Conservation (phyloP, 2,113 vertebrate genomes). For the Otocyon megalotis region DNA sequence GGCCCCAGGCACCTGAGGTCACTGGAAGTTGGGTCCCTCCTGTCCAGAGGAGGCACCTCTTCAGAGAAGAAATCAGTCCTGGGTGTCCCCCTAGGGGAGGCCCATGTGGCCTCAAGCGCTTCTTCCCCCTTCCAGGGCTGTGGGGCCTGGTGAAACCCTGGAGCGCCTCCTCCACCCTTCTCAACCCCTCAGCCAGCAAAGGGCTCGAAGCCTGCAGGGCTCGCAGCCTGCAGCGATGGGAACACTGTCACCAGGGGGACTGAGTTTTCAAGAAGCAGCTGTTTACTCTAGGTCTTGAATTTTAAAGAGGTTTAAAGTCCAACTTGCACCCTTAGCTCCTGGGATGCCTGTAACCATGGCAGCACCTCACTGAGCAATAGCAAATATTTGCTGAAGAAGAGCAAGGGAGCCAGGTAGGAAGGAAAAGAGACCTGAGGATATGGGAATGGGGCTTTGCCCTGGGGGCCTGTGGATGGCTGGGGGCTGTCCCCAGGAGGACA, state of each 20-base stretch:
- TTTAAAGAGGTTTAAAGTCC: conserved; percentile 75
- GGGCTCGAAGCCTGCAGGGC: neutral
- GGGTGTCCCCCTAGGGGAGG: no score
- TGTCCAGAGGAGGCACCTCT: neutral
- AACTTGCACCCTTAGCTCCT: conserved; percentile 69
- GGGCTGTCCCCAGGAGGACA: neutral
- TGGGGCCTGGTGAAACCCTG: neutral
- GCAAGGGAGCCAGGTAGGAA: neutral
- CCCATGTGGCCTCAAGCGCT: neutral
- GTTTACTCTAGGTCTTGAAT: conserved; percentile 73
- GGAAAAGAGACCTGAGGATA: neutral
- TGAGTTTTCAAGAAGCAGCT: neutral
- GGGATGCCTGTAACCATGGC: conserved; percentile 83
- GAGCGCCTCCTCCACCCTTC: no score
- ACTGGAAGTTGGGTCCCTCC: neutral
- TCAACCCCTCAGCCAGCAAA: rapidly evolving
- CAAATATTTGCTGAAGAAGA: conserved; percentile 71
- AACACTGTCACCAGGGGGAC: neutral
- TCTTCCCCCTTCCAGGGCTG: neutral
- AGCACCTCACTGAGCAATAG: conserved; percentile 68
- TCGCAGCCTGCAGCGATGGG: neutral
- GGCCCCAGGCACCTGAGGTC: neutral
- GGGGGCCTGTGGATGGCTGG: neutral
- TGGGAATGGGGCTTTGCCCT: neutral
- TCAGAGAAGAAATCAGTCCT: neutral